phyloP scores from a whole-genome alignment of 2,113 vertebrate species.

The Lophotis ruficrista region DNA sequence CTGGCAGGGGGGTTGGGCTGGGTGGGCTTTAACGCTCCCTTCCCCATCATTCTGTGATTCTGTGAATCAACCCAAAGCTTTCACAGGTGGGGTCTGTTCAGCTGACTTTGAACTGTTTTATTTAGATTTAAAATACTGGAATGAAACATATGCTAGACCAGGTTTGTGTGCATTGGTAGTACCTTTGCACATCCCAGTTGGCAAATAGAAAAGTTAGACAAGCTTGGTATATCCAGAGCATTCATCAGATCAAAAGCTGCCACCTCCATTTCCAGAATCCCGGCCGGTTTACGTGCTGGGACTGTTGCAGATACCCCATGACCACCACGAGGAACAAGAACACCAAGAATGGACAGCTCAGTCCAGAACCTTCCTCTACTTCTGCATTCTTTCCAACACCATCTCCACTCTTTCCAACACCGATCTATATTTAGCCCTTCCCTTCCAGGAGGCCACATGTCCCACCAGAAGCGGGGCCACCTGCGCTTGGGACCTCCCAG shows the following conservation, averaged over 20 bases:
- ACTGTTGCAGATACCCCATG: neutral
- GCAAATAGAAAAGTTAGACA: neutral
- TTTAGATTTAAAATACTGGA: neutral
- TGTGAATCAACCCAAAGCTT: neutral
- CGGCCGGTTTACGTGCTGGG: neutral
- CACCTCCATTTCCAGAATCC: neutral
- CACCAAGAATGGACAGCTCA: neutral
- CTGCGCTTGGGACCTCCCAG: neutral
- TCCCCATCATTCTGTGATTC: too few species aligned
- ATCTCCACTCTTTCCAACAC: neutral
- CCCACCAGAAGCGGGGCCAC: rapidly evolving
- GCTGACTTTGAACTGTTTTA: neutral
- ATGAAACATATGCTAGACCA: neutral
- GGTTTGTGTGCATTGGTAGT: neutral
- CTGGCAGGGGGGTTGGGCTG: too few species aligned
- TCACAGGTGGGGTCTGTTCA: neutral
- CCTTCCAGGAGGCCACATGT: neutral
- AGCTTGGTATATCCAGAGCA: neutral
- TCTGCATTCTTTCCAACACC: neutral
- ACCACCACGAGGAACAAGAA: neutral
- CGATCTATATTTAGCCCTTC: neutral
- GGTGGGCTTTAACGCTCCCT: too few species aligned
- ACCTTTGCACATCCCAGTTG: neutral
- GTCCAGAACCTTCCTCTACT: neutral
- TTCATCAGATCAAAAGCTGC: neutral